Conservation (phyloP, 2,113 vertebrate species). For the Plectropomus leopardus region DNA sequence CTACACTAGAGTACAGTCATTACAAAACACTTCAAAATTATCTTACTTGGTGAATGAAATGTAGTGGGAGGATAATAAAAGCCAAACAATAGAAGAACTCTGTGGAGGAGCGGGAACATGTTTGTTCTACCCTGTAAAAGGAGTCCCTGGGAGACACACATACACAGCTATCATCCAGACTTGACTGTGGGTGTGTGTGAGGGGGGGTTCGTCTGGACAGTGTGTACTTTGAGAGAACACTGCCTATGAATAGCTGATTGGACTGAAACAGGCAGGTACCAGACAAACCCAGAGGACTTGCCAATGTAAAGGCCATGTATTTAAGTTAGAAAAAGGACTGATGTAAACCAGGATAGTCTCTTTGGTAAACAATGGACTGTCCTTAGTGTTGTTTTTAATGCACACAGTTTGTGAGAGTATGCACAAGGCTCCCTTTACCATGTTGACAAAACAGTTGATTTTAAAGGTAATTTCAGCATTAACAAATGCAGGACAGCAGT, state of each 20-base stretch:
- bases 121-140: slow-evolving; percentile 74
- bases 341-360: slow-evolving; percentile 74
- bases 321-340: slow-evolving; percentile 56
- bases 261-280: slow-evolving; percentile 41
- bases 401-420: slow-evolving; percentile 41
- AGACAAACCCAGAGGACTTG: slow-evolving; percentile 52
- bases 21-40: slow-evolving; percentile 76
- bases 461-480: slow-evolving; percentile 52
- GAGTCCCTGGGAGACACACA: slow-evolving; percentile 39
- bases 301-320: slow-evolving; percentile 61
- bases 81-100: slow-evolving; percentile 47
- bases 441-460: slow-evolving; percentile 27
- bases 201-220: slow-evolving; percentile 54
- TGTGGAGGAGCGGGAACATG: slow-evolving; percentile 54
- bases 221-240: slow-evolving; percentile 56
- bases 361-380: slow-evolving; percentile 77
- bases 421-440: slow-evolving; percentile 38
- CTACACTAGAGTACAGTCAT: slow-evolving; percentile 73
- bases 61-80: slow-evolving; percentile 47
- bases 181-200: slow-evolving; percentile 30
- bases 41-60: slow-evolving; percentile 56
- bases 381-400: slow-evolving; percentile 51
- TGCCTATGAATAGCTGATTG: slow-evolving; percentile 65
- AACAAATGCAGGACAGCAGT: slow-evolving; percentile 40
- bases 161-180: slow-evolving; percentile 55